Evolutionary conservation across 2,888 invertebrate genomes (phyloP).

Genomic region (Penaeus monodon): DNA sequence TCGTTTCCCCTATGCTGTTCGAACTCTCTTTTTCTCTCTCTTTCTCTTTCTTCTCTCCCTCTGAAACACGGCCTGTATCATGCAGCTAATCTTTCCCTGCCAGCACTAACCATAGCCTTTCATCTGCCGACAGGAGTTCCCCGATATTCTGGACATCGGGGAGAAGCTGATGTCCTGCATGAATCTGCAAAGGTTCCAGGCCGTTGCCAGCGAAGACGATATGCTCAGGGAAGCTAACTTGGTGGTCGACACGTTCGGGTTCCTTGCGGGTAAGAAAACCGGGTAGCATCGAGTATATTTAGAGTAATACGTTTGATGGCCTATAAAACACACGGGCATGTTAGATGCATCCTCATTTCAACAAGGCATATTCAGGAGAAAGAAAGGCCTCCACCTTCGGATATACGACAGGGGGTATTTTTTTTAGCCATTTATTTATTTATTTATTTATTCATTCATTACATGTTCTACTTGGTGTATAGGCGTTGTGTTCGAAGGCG

Average conservation of each 20-base stretch:
- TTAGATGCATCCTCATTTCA: background rate
- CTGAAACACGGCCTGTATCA: background rate
- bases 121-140: constrained; percentile 28
- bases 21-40: no score
- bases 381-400: no score
- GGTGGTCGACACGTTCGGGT: constrained; percentile 24
- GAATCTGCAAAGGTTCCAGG: constrained; percentile 42
- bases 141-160: constrained; percentile 33
- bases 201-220: constrained; percentile 31
- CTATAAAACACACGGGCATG: background rate
- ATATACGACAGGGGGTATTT: no score
- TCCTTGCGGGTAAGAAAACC: constrained; percentile 47
- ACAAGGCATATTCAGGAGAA: no score
- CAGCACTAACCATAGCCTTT: no score
- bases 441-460: no score
- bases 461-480: background rate
- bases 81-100: background rate
- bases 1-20: no score
- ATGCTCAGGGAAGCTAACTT: constrained; percentile 25
- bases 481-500: constrained; percentile 55
- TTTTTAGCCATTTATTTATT: background rate
- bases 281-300: no score
- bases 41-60: no score
- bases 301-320: no score
- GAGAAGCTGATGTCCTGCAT: constrained; percentile 41